These are phyloP conservation scores for Parus major DNA, from an alignment of 2,113 vertebrate genomes.

Conservation along the genomic window DNA sequence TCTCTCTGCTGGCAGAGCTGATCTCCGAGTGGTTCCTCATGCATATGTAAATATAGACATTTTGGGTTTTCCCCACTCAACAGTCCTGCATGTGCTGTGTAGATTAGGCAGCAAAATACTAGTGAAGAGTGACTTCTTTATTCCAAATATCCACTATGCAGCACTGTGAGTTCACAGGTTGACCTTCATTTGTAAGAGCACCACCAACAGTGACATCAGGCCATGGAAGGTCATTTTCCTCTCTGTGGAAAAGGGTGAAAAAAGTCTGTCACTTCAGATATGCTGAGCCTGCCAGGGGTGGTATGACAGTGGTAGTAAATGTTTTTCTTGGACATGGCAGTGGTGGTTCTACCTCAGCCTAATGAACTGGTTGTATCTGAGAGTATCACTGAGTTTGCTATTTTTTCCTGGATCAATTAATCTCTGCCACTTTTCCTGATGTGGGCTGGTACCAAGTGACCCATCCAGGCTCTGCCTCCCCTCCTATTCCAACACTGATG, in stretches of 20 bases:
- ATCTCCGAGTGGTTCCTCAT: accelerated
- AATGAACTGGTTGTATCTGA: background rate
- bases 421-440: background rate
- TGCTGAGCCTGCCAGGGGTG: background rate
- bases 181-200: background rate
- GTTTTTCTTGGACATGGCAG: background rate
- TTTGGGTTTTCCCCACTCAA: background rate
- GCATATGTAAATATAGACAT: accelerated
- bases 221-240: background rate
- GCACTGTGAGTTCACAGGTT: background rate
- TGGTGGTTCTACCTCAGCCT: background rate
- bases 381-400: background rate
- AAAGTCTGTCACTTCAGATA: too few relatives aligned
- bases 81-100: background rate
- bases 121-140: background rate
- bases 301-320: background rate
- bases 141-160: background rate
- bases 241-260: background rate
- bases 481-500: accelerated
- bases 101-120: background rate
- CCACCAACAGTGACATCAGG: background rate
- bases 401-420: background rate
- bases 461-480: background rate
- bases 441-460: background rate
- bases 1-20: background rate